These are phyloP conservation scores for Silurus lanzhouensis DNA, from an alignment of 2,797 vertebrate species.

Conservation along the genomic window DNA sequence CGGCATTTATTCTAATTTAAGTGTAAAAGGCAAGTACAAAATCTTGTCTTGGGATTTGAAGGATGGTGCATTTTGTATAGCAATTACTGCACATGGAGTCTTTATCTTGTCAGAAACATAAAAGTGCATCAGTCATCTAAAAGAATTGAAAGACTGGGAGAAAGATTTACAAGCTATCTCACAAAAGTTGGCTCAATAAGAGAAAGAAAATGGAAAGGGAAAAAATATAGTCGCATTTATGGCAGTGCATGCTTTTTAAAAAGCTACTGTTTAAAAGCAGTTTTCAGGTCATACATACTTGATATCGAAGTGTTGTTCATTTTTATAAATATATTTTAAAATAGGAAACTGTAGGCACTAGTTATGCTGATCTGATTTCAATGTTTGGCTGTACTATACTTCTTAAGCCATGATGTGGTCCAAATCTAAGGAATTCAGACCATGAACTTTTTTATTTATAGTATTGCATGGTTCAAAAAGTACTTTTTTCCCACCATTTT, in stretches of 20 bases:
- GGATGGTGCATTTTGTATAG: conserved; percentile 79
- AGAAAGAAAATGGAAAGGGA: conserved; percentile 29
- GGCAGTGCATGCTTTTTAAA: conserved; percentile 82
- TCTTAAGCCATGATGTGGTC: background rate
- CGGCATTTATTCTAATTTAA: conserved; percentile 73
- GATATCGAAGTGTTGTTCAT: background rate
- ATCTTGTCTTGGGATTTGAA: conserved; percentile 65
- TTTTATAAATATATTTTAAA: background rate
- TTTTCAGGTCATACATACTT: background rate
- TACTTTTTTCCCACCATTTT: background rate
- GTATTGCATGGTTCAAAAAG: background rate
- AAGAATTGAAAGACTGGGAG: conserved; percentile 72
- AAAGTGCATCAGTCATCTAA: conserved; percentile 86
- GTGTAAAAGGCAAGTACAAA: conserved; percentile 70
- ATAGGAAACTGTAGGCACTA: background rate
- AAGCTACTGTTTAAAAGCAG: conserved; percentile 76
- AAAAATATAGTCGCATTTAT: conserved; percentile 71
- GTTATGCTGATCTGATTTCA: background rate
- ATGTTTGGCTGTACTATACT: background rate
- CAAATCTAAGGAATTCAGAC: background rate
- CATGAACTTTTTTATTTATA: background rate
- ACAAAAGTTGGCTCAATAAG: conserved; percentile 78
- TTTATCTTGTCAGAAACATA: conserved; percentile 89
- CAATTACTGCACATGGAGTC: conserved; percentile 86
- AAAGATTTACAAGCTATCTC: conserved; percentile 80